These are phyloP conservation scores for Umimayanthus chanpuru DNA, from an alignment of 92 coral and sea anemone genomes.

Conservation along the genomic window DNA sequence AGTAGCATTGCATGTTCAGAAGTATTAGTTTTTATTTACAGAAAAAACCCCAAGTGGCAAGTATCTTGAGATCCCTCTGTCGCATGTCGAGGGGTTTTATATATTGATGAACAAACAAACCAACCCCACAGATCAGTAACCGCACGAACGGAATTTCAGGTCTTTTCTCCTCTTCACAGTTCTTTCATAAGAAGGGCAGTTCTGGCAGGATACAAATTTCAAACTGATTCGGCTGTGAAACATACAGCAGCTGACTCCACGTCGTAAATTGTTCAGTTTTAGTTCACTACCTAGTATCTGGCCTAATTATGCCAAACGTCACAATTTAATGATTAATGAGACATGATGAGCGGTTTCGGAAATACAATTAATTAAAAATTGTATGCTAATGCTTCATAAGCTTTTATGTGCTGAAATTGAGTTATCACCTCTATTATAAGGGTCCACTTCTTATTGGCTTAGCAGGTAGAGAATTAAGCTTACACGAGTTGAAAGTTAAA, in stretches of 20 bases:
- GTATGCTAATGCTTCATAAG: too few species aligned
- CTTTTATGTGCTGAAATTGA: too few species aligned
- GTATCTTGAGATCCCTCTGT: too few species aligned
- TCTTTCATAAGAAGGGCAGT: not conserved
- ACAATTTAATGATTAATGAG: not conserved
- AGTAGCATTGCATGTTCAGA: too few species aligned
- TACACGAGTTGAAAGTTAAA: not conserved
- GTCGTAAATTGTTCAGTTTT: not conserved
- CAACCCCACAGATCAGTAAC: too few species aligned
- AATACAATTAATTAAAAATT: not conserved
- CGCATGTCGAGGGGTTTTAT: too few species aligned
- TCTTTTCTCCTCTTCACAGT: not conserved
- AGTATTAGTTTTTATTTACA: too few species aligned
- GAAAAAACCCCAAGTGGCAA: too few species aligned
- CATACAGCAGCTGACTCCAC: conserved; percentile 3
- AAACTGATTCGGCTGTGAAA: not conserved
- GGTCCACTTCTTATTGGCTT: not conserved
- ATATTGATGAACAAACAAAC: too few species aligned
- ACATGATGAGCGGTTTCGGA: not conserved
- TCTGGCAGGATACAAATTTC: not conserved
- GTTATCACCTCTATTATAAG: not conserved
- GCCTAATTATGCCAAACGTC: not conserved
- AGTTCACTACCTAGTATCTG: conserved; percentile 4
- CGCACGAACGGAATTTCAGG: not conserved
- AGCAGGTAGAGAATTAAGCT: not conserved